These are phyloP conservation scores for Capromys pilorides DNA, from an alignment of 2,797 vertebrate species.

Conservation along the genomic window DNA sequence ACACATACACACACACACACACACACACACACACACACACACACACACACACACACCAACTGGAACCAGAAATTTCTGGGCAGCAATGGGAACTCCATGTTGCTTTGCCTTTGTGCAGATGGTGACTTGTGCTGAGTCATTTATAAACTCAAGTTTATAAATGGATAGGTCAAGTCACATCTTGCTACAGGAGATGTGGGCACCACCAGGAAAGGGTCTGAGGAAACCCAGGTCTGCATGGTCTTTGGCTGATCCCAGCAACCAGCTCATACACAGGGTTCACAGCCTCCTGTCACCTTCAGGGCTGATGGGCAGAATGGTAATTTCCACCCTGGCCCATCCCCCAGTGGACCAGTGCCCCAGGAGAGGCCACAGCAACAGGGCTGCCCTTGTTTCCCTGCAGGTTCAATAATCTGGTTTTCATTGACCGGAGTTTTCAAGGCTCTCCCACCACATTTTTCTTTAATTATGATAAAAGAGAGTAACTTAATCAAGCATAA, in stretches of 20 bases:
- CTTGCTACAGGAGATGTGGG: conserved; percentile 68
- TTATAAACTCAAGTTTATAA: conserved; percentile 31
- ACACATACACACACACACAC: neutral
- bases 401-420: conserved; percentile 85
- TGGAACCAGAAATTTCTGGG: neutral
- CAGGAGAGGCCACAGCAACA: conserved; percentile 70
- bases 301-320: neutral
- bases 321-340: conserved; percentile 56
- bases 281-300: neutral
- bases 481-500: conserved; percentile 87
- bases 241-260: conserved; percentile 31
- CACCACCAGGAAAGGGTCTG: conserved; percentile 64
- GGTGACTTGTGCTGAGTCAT: conserved; percentile 1
- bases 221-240: conserved; percentile 54
- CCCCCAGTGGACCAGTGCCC: conserved; percentile 81
- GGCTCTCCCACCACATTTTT: conserved; percentile 84
- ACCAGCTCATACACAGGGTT: neutral
- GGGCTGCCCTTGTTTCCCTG: conserved; percentile 82
- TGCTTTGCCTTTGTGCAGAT: conserved; percentile 21
- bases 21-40: neutral
- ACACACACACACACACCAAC: neutral
- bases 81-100: rapidly evolving
- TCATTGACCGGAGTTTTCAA: conserved; percentile 80
- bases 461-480: conserved; percentile 90
- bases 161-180: neutral